A percentile compares a stretch with the other conserved stretches of the same genome.
phyloP scores from a whole-genome alignment of 2,113 vertebrate species.

The Actinemys pallida region DNA sequence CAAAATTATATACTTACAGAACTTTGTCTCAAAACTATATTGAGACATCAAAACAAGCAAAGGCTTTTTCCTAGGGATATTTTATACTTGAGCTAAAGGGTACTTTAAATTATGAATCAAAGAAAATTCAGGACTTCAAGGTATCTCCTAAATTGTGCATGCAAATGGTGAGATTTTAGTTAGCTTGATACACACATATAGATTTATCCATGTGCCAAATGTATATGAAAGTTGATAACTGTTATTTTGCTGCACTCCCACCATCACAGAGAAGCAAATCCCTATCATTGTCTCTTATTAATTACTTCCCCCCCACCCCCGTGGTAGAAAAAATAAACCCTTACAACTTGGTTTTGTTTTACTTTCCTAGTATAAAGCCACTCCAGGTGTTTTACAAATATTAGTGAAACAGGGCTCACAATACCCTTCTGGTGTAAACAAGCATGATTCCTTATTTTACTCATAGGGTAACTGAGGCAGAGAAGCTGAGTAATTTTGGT shows the following conservation, averaged over 20 bases:
- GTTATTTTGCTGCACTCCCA: not conserved
- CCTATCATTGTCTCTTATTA: not conserved
- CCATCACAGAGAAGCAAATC: not conserved
- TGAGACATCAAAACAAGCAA: not conserved
- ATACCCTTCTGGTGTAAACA: not conserved
- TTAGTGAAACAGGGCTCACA: not conserved
- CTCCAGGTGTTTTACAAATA: not conserved
- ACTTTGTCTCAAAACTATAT: slow-evolving; percentile 1
- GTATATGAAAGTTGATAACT: fast-evolving
- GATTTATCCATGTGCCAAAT: not conserved
- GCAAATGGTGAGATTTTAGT: not conserved
- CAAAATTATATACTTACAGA: not conserved
- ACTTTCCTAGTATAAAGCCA: not conserved
- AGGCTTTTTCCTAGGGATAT: not conserved
- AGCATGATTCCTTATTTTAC: not conserved
- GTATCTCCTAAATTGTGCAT: not conserved
- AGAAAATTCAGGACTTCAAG: not conserved
- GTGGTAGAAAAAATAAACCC: not conserved
- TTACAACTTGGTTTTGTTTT: not conserved
- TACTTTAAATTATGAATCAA: not conserved
- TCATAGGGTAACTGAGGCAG: not conserved
- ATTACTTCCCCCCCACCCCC: fast-evolving
- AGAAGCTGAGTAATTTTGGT: not conserved
- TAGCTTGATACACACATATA: not conserved
- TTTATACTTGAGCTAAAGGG: not conserved